Base-by-base conservation (phyloP, 2,113 vertebrate genomes). In the Pogonocichla stellata region DNA sequence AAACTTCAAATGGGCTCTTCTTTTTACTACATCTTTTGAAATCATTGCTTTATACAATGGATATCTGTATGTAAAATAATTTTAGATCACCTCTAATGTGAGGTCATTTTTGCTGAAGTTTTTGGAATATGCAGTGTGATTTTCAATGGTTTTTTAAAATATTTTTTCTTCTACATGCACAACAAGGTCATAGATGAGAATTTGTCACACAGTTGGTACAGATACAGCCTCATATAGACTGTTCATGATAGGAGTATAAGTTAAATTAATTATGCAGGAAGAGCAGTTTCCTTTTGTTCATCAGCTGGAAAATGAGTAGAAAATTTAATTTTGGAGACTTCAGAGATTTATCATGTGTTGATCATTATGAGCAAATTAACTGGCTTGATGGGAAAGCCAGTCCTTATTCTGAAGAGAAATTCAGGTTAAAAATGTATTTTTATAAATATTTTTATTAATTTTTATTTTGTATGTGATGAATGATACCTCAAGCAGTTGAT, bases 281-380 rank as follows among this genome's bases (percentile, higher is more conserved):
- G 24, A 77, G n/a, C 45, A 65, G 56, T 38, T 74, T 89, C 80
- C 82, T 91, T 71, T 90, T 90, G 66, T 94, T 95, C 78, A 45
- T 90, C 70, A 95, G 40, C 87, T 90, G 62, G 61, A 90, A 96
- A 56, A 95, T 72, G 4, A 92, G 57, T 80, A 80, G 78, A 92
- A 72, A 95, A 81, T 94, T 93, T 80, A 79, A 86, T 62, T 78
- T 82, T 95, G 31, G 60, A 72, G 71, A 56, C 34, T 85, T 92
- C 34, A 83, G 61, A 86, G 73, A 86, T 85, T 33, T 6, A 72
- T 94, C 85, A 86, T 71, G 19, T 79, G 58, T 90, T 94, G 71
- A 75, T 91, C 73, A 42, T 75, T 92, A 71, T 73, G 31, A 89
- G 25, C 25, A 91, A 94, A 94, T 94, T 89, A 90, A 73, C 66